Conservation (phyloP, 1,140 invertebrate genomes). For the Drosophila pruinosa region DNA sequence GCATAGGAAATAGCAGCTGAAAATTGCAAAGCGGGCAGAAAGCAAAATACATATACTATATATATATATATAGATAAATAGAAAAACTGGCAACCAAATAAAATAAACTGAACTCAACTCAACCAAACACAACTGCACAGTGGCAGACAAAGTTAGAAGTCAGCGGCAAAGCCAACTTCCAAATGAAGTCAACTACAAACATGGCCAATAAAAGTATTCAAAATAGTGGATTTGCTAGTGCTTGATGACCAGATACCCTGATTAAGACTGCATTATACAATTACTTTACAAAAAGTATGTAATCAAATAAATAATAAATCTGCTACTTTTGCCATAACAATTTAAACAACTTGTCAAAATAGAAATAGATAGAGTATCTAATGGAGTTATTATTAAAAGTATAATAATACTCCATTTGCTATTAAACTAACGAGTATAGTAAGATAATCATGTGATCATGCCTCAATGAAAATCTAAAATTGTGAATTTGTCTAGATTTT, state of each 20-base stretch:
- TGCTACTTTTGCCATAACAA: too few species aligned
- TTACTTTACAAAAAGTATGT: neutral
- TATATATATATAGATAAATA: constrained; percentile 34
- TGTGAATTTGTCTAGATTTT: too few species aligned
- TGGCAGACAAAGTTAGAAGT: constrained; percentile 67
- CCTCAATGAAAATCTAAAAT: too few species aligned
- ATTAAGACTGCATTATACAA: too few species aligned
- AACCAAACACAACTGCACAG: constrained; percentile 10
- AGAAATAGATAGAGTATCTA: too few species aligned
- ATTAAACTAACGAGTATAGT: too few species aligned
- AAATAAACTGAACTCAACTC: constrained; percentile 14
- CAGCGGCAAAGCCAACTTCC: constrained; percentile 30
- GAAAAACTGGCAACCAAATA: constrained; percentile 16
- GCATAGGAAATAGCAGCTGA: constrained; percentile 55
- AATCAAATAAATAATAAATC: neutral
- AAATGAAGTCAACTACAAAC: constrained; percentile 58
- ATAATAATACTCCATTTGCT: too few species aligned
- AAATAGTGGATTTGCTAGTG: neutral
- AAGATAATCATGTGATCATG: too few species aligned
- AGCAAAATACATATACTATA: too few species aligned
- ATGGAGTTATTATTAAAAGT: too few species aligned
- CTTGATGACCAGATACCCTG: constrained; percentile 1
- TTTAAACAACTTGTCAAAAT: too few species aligned
- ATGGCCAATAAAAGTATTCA: constrained; percentile 11
- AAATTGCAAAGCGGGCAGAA: constrained; percentile 1